These are phyloP conservation scores for Hetaerina americana DNA, from an alignment of 1,140 invertebrate genomes.

Conservation along the genomic window DNA sequence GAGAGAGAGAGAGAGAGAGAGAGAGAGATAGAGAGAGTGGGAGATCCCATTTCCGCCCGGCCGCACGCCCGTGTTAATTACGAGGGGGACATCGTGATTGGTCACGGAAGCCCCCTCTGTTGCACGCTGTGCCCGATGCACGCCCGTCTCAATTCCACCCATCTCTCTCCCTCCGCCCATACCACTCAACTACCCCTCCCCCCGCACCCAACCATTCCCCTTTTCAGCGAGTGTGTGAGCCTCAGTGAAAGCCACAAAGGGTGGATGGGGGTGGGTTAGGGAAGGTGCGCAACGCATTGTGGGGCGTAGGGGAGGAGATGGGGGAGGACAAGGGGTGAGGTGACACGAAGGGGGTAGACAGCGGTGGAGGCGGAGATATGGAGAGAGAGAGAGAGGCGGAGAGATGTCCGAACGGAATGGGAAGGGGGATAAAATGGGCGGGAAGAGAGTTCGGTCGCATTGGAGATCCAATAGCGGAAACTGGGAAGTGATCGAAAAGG, in stretches of 20 bases:
- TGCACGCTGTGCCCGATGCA: background rate
- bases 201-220: background rate
- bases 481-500: no score
- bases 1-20: no score
- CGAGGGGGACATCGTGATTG: background rate
- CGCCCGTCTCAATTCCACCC: background rate
- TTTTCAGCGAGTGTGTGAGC: background rate
- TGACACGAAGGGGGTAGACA: no score
- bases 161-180: no score
- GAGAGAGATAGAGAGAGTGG: background rate
- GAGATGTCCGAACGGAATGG: background rate
- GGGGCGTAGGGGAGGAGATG: no score
- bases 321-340: no score
- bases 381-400: background rate
- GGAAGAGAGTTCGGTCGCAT: no score
- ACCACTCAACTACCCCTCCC: background rate
- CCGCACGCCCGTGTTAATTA: background rate
- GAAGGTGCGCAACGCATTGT: no score
- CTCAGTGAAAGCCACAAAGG: background rate
- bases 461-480: no score
- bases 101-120: background rate
- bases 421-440: no score
- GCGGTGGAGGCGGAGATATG: no score
- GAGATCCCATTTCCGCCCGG: background rate
- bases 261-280: background rate